phyloP scores from a whole-genome alignment of 2,113 vertebrate genomes.

The Athene noctua region DNA sequence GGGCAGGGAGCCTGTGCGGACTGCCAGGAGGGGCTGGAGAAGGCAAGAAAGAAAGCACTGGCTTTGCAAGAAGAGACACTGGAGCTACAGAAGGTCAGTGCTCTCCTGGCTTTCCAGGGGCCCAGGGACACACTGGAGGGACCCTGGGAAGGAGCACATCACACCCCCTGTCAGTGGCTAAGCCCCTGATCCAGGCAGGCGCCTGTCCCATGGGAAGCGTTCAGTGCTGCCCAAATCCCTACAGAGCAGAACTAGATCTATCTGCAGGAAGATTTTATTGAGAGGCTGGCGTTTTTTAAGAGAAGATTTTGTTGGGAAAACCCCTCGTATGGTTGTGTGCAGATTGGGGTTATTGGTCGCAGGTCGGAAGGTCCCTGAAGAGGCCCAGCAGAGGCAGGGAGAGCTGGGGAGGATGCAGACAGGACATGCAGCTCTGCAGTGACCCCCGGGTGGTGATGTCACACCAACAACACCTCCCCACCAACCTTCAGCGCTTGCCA shows the following conservation, averaged over 20 bases:
- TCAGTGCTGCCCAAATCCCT: not conserved
- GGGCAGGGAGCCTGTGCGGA: not conserved
- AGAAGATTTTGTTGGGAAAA: not conserved
- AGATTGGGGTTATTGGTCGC: too few species aligned
- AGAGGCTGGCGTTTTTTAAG: not conserved
- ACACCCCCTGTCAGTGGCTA: not conserved
- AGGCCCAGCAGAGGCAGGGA: not conserved
- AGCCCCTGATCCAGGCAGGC: accelerated
- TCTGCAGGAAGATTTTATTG: not conserved
- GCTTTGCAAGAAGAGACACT: conserved; percentile 61
- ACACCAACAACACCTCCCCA: accelerated
- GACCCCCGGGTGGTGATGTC: not conserved
- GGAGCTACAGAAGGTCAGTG: conserved; percentile 74
- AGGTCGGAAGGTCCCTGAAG: not conserved
- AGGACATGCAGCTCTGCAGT: not conserved
- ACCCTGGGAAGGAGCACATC: not conserved
- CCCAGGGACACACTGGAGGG: accelerated
- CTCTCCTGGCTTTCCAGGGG: not conserved
- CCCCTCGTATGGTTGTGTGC: accelerated
- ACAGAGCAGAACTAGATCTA: not conserved
- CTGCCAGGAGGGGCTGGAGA: conserved; percentile 21
- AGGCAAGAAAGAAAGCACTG: conserved; percentile 38
- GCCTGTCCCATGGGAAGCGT: accelerated
- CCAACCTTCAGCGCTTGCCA: not conserved
- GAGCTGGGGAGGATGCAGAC: not conserved